Percentiles rank a stretch among this genome's conserved stretches.
Conservation (phyloP, 2,797 vertebrate genomes). For the Hippopotamyrus pictus region DNA sequence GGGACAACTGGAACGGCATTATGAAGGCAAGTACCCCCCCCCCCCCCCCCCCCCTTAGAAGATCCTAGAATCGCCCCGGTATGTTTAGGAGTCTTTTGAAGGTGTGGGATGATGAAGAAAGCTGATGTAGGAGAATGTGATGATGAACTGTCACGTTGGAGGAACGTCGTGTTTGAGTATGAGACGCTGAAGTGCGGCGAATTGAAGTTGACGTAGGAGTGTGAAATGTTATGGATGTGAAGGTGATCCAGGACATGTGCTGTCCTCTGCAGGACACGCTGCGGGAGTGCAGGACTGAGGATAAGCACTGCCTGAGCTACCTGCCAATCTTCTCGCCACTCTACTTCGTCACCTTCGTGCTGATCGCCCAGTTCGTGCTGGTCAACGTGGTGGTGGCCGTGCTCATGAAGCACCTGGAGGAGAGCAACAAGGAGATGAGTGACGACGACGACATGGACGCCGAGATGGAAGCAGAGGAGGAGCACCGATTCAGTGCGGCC, state of each 20-base stretch:
- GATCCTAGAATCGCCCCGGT: not conserved
- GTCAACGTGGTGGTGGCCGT: conserved; percentile 96
- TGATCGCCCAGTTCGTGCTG: conserved; percentile 92
- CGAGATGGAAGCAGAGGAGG: conserved; percentile 79
- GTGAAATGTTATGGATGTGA: not conserved
- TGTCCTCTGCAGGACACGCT: conserved; percentile 52
- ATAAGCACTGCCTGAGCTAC: conserved; percentile 81
- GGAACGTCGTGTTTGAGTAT: not conserved
- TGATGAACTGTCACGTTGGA: not conserved
- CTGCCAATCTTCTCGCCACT: conserved; percentile 90
- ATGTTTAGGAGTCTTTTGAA: not conserved
- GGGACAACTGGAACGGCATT: conserved; percentile 97
- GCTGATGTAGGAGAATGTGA: not conserved
- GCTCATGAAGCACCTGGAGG: conserved; percentile 81
- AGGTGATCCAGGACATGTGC: not conserved
- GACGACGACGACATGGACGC: conserved; percentile 94
- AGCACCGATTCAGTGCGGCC: conserved; percentile 76
- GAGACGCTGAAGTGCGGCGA: not conserved
- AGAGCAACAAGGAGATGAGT: conserved; percentile 92
- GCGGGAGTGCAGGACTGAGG: conserved; percentile 71
- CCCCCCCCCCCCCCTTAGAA: not conserved
- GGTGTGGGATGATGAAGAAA: not conserved
- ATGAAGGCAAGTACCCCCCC: conserved; percentile 77
- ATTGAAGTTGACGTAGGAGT: not conserved
- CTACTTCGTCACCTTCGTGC: conserved; percentile 94